Base-by-base conservation (phyloP, 2,888 invertebrate species). In the Sympetrum striolatum region DNA sequence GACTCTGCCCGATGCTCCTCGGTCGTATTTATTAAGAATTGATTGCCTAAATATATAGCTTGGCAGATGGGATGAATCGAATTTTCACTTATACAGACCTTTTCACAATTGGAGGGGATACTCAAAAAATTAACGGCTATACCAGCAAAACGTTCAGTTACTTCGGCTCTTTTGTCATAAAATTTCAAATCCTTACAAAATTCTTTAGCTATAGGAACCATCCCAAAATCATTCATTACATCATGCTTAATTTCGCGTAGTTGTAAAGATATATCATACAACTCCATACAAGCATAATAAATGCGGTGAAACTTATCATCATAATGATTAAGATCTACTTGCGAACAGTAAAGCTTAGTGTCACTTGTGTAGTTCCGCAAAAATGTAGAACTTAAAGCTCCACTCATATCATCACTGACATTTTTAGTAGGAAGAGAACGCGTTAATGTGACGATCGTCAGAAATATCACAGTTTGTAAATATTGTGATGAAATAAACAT, bases 221-320 rank as follows among this genome's bases (percentile, higher is more conserved):
- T 6, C 25, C 53, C 15, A 25, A 15, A 10, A 15, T 53, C n/a
- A 5, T 18, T 53, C 3, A 22, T 31, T 31, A n/a, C 2, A n/a
- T 82, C 81, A 18, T 82, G 31, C 22, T 53, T 53, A 1, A 5
- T 48, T 2, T 53, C 22, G 53, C 81, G 53, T 5, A 82, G 48
- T 35, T 82, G 81, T 35, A 82, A 53, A 31, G 81, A 53, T 53
- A 82, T 2, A 39, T 82, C 81, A 53, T 53, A 82, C 31, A 82
- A 53, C 15, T 82, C 81, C 81, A 82, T 82, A 22, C 81, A 82
- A 0, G 53, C 53, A 82, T 82, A 82, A n/a, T 82, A 53, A 18
- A 53, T 53, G 2, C 53, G 53, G 53, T 53, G 15, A 53, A 53
- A 53, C 53, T 53, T 53, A 53, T 53, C 53, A 18, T 53, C 18